Evolutionary conservation across 1,140 invertebrate species (phyloP).

Genomic region (Uloborus diversus): DNA sequence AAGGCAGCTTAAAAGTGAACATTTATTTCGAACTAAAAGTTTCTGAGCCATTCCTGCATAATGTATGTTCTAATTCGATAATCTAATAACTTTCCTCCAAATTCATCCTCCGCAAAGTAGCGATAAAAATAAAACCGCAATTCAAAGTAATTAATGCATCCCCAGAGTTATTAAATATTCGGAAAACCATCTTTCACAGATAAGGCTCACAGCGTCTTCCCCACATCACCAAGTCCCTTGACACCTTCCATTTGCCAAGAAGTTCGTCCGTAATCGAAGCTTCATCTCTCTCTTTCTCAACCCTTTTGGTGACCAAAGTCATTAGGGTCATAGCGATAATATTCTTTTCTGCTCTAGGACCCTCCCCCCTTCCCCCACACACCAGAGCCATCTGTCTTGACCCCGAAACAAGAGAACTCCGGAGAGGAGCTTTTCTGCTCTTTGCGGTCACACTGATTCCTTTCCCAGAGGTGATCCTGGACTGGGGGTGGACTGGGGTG

Average conservation of each 20-base stretch:
- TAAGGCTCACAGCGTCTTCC: slow-evolving; percentile 1
- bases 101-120: too few relatives aligned
- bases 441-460: slow-evolving; percentile 37
- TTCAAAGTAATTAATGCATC: slow-evolving; percentile 33
- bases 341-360: slow-evolving; percentile 27
- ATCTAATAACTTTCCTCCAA: too few relatives aligned
- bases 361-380: neutral
- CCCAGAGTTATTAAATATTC: neutral
- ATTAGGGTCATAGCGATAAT: slow-evolving; percentile 44
- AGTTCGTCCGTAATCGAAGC: slow-evolving; percentile 8
- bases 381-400: too few relatives aligned
- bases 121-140: slow-evolving; percentile 3
- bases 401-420: slow-evolving; percentile 21
- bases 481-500: too few relatives aligned
- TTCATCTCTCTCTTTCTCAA: neutral
- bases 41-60: too few relatives aligned
- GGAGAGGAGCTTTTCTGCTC: slow-evolving; percentile 18
- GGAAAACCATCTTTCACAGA: neutral
- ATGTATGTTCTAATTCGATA: too few relatives aligned
- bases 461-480: neutral
- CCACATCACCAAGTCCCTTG: slow-evolving; percentile 16
- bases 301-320: slow-evolving; percentile 42
- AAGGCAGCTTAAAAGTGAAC: too few relatives aligned
- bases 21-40: too few relatives aligned
- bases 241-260: slow-evolving; percentile 18